Evolutionary conservation across 2,888 invertebrate genomes (phyloP).

Genomic region (Cataglyphis rosenhaueri): DNA sequence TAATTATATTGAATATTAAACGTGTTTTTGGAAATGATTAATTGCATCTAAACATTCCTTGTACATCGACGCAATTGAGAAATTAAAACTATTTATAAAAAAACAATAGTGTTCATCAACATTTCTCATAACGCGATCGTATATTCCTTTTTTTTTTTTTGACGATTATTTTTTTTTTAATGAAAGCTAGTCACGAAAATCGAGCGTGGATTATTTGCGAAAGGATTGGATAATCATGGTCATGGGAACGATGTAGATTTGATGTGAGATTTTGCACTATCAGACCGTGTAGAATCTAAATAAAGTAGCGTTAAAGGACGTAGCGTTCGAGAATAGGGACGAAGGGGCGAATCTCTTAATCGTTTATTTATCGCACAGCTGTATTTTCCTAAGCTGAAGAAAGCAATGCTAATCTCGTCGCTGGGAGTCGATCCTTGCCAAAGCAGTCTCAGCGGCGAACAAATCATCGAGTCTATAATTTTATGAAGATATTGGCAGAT

Average conservation of each 20-base stretch:
- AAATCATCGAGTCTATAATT: conserved; percentile 27
- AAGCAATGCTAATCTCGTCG: conserved; percentile 46
- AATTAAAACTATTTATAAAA: not conserved
- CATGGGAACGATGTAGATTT: conserved; percentile 47
- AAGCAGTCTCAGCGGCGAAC: conserved; percentile 32
- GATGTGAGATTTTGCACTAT: conserved; percentile 35
- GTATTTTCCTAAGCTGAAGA: conserved; percentile 41
- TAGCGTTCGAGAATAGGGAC: conserved; percentile 16
- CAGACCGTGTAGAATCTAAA: conserved; percentile 43
- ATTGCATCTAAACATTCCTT: not conserved
- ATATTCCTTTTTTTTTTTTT: not conserved
- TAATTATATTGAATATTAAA: not conserved
- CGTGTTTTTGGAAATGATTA: not conserved
- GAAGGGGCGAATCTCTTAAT: conserved; percentile 44
- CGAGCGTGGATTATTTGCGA: conserved; percentile 16
- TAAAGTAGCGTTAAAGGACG: conserved; percentile 31
- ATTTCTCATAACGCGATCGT: not conserved
- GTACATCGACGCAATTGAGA: not conserved
- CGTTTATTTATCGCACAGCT: conserved; percentile 48
- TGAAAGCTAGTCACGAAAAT: conserved; percentile 19
- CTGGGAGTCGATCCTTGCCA: conserved; percentile 1
- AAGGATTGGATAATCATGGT: conserved; percentile 26
- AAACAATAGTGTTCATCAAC: too few species aligned
- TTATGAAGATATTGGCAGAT: conserved; percentile 1
- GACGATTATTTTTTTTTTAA: not conserved